Base-by-base conservation (phyloP, 2,888 invertebrate species). In the Hyposoter dolosus region DNA sequence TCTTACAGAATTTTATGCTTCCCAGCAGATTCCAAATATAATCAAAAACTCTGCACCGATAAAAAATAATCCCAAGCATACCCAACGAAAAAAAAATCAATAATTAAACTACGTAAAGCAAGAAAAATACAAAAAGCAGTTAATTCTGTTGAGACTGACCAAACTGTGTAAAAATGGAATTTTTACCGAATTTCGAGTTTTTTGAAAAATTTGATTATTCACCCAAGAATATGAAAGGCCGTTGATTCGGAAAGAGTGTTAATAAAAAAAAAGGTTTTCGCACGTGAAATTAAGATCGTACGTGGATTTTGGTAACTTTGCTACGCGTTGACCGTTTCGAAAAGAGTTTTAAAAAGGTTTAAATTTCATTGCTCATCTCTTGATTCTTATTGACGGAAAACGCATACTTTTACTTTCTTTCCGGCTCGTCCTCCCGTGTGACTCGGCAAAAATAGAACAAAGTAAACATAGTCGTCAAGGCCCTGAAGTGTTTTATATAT, bases 371-470 rank as follows among this genome's bases (percentile, higher is more conserved):
- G 45, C 65, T 65, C 45, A 47, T 60, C 35, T 60, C 74, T n/a
- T 40, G 56, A 47, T 80, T 83, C 72, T 83, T 83, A 74, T 77
- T 71, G 74, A 60, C 81, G 53, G 28, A 32, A 60, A 72, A 53
- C 28, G 66, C 65, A 12, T 23, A 47, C 45, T 53, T 83, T 78
- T 72, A 32, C 40, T 80, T 80, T 82, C 72, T 80, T 71, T 80
- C 68, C 50, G 19, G 40, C 66, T 74, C 53, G 53, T 74, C 66
- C 63, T 81, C 74, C 53, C 50, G 69, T 69, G 68, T 79, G 68
- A 77, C 77, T 82, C 40, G 85, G 80, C 76, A 68, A 85, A 83
- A 86, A 86, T 86, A 83, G 86, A 83, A 83, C 83, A 81, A 86
- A 86, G 83, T 83, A 86, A 86, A 78, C 83, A 81, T 63, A 83